Percentiles rank a stretch among this genome's conserved stretches.
phyloP scores from a whole-genome alignment of 2,797 vertebrate species.

The Pseudocheirus occidentalis region DNA sequence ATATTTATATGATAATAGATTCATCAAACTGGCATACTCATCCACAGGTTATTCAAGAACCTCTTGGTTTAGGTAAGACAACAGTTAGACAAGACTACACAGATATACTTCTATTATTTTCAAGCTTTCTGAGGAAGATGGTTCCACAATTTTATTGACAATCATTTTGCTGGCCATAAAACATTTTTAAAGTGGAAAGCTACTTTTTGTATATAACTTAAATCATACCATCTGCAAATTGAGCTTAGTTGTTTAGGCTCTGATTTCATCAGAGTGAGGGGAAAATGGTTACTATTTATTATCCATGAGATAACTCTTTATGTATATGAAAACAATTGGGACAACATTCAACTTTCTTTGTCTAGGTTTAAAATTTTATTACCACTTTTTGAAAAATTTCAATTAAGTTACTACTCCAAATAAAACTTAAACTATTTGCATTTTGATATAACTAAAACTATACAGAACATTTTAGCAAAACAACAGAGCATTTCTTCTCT shows the following conservation, averaged over 20 bases:
- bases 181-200: background rate
- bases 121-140: background rate
- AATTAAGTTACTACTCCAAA: background rate
- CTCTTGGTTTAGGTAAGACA: background rate
- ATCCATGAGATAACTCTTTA: background rate
- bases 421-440: background rate
- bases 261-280: background rate
- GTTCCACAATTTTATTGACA: background rate
- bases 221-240: background rate
- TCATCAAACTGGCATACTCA: background rate
- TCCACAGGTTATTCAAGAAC: background rate
- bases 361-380: background rate
- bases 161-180: background rate
- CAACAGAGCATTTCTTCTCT: background rate
- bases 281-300: background rate
- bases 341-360: conserved; percentile 5
- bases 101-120: conserved; percentile 1
- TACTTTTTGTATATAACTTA: background rate
- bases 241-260: background rate
- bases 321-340: conserved; percentile 13
- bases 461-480: background rate
- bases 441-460: background rate
- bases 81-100: background rate
- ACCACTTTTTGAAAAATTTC: background rate
- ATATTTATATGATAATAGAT: no score